Base-by-base conservation (phyloP, 1,140 invertebrate species). In the Hestina assimilis region DNA sequence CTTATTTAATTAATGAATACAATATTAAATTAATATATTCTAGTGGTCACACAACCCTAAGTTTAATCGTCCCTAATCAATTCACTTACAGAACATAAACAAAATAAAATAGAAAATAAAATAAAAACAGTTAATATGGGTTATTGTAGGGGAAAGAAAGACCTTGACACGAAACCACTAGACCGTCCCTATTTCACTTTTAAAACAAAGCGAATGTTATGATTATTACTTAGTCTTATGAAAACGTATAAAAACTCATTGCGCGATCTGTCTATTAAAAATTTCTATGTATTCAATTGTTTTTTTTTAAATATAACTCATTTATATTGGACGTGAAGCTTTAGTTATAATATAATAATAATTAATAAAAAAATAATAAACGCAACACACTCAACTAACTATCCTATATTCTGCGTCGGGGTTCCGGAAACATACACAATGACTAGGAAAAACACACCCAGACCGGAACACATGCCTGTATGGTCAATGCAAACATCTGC, bases 151-250 rank as follows among this genome's bases (percentile, higher is more conserved):
- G 48, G 58, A 53, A 26, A 19, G 58, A 14, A 21, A 51, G 53
- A 54, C 67, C 71, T 74, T 74, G 71, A 74, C 71, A 74, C 59
- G 29, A 28, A 74, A 68, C 29, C 67, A 67, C 20, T 50, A 42
- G 62, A 74, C 51, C 71, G 67, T 58, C 42, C 20, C 54, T 63
- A 28, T 66, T 67, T 66, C 70, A 67, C 67, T 72, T 63, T 69
- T 66, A 59, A n/a, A 63, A 47, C 52, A 20, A 56, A 46, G 23
- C 51, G 24, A n/a, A 8, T 38, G 15, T 38, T 38, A 42, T 42
- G 40, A 24, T 42, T 33, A n/a, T 38, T 38, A 38, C 7, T 17
- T 38, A 38, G 19, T 38, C 33, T 38, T 38, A 33, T 2, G 14
- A 15, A 33, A 11, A 14, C 0, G 1, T 33, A 35, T 35, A 35